These are phyloP conservation scores for Paguma larvata DNA, from an alignment of 2,797 vertebrate species.

Conservation along the genomic window DNA sequence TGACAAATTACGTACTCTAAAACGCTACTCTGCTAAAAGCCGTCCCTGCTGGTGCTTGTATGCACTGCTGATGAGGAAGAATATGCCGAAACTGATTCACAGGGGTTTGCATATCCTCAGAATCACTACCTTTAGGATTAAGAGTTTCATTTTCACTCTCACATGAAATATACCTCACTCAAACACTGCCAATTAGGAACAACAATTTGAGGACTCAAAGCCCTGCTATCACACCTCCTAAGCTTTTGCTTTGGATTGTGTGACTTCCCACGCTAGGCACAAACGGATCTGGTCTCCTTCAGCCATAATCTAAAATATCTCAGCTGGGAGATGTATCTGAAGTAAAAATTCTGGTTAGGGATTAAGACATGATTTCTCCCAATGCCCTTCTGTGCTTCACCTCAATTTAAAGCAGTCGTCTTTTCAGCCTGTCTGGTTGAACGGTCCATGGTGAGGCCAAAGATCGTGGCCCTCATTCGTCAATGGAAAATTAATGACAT, in stretches of 20 bases:
- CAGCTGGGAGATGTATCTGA: not conserved
- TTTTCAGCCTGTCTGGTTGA: not conserved
- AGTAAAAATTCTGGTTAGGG: not conserved
- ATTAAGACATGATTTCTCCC: not conserved
- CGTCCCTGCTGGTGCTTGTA: not conserved
- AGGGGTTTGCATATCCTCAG: not conserved
- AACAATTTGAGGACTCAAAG: not conserved
- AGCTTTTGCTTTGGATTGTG: not conserved
- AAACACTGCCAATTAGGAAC: not conserved
- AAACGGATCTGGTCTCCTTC: not conserved
- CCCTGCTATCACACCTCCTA: not conserved
- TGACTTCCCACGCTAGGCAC: not conserved
- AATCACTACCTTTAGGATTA: not conserved
- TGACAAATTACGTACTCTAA: constrained; percentile 41
- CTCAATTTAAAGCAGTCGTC: not conserved
- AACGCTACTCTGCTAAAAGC: constrained; percentile 1
- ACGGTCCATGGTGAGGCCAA: not conserved
- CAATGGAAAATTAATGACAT: not conserved
- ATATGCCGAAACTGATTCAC: not conserved
- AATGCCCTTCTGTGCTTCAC: not conserved
- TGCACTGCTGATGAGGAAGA: not conserved
- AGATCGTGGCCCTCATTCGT: not conserved
- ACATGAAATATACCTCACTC: constrained; percentile 30
- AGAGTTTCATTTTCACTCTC: not conserved
- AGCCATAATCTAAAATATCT: not conserved